Percentiles rank a stretch among this genome's conserved stretches.
These are phyloP conservation scores for Buathra laborator DNA, from an alignment of 2,888 invertebrate species.

Conservation along the genomic window DNA sequence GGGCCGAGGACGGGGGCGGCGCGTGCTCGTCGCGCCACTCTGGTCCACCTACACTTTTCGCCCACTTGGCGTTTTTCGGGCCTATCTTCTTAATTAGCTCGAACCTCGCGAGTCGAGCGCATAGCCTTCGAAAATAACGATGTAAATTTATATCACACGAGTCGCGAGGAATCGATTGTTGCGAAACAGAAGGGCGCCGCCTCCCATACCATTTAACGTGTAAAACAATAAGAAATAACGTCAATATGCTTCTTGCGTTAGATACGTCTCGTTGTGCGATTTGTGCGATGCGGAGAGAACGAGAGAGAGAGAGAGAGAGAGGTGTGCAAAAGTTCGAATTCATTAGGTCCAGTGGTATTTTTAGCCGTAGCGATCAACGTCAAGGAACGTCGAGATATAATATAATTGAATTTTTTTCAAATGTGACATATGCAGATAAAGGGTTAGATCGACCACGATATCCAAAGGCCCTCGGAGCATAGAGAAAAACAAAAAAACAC, in stretches of 20 bases:
- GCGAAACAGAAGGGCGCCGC: no score
- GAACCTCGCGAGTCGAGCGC: constrained; percentile 23
- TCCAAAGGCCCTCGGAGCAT: no score
- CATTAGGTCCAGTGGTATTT: neutral
- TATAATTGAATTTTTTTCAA: no score
- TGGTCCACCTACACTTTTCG: constrained; percentile 50
- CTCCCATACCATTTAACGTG: no score
- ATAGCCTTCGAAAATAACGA: constrained; percentile 46
- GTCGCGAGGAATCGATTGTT: neutral
- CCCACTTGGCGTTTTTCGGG: constrained; percentile 52
- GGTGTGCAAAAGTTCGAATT: neutral
- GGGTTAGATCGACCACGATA: no score
- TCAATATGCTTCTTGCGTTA: no score
- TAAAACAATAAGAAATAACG: no score
- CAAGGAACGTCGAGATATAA: no score
- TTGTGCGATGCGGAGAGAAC: neutral
- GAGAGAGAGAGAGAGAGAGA: neutral
- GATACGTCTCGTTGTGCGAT: neutral
- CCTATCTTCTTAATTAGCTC: constrained; percentile 62
- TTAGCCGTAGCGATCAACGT: neutral
- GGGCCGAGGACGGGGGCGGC: constrained; percentile 48
- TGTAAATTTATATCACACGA: neutral
- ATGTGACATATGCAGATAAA: no score
- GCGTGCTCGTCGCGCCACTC: constrained; percentile 41
- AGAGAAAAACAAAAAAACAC: no score